A percentile compares a stretch with the other conserved stretches of the same genome.
Conservation (phyloP, 2,113 vertebrate genomes). For the Gymnarchus niloticus region DNA sequence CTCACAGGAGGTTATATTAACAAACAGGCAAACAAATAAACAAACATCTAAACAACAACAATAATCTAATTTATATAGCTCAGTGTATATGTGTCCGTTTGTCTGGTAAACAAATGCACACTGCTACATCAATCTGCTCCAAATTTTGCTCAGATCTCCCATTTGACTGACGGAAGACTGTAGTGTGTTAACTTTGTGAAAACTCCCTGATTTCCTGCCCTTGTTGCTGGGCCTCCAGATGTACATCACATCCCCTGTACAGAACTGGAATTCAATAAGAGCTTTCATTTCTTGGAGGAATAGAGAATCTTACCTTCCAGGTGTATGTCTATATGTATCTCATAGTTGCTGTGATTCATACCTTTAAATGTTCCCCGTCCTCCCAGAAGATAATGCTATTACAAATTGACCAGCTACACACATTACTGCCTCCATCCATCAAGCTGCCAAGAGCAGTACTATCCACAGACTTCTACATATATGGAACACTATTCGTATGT, state of each 20-base stretch:
- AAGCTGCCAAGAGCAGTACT: constrained; percentile 46
- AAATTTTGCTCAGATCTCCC: too few relatives aligned
- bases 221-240: too few relatives aligned
- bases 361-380: constrained; percentile 31
- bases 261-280: neutral
- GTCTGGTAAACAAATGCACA: too few relatives aligned
- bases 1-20: too few relatives aligned
- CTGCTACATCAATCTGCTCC: too few relatives aligned
- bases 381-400: constrained; percentile 44
- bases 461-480: constrained; percentile 12
- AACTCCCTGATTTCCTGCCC: too few relatives aligned
- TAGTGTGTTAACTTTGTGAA: too few relatives aligned
- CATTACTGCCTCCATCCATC: constrained; percentile 43
- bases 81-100: too few relatives aligned
- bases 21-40: too few relatives aligned
- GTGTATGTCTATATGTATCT: neutral
- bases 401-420: constrained; percentile 42
- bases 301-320: neutral
- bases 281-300: neutral
- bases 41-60: too few relatives aligned
- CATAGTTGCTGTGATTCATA: constrained; percentile 26
- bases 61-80: too few relatives aligned
- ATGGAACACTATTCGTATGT: constrained; percentile 15
- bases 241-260: neutral
- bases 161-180: too few relatives aligned